Evolutionary conservation across 2,888 invertebrate species (phyloP), one percentile per base, ranked within the genome.

Genomic region (Athetis lepigone): DNA sequence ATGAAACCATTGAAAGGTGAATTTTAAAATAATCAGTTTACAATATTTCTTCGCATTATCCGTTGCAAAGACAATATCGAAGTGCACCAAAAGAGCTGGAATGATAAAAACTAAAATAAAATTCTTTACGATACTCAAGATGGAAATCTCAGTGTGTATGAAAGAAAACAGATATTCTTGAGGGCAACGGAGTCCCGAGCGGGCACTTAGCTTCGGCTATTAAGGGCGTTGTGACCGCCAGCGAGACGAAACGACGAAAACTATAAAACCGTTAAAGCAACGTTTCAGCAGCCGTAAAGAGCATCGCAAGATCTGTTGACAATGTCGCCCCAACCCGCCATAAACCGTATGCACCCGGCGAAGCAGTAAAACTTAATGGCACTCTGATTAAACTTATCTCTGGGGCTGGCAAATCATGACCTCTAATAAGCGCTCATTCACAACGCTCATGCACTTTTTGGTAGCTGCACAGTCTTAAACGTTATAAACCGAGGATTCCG

Each of bases 181-280:
- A 88, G 91, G 91, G 88, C 90, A 86, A 85, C 85, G 84, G 80
- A 85, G 92, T 93, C 94, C 85, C 92, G 91, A 89, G 94, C 93
- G 92, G 90, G 94, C 92, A 94, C 95, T 95, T 93, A 94, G 94
- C 91, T 90, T 75, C 63, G 86, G 90, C 94, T 93, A 94, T 95
- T 95, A 95, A 92, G 93, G 90, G 85, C 87, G 89, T 85, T 86
- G 92, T 90, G 93, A 92, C 94, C 94, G 93, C 90, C 91, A 89
- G 91, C 88, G 91, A 91, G 91, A 90, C 92, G 92, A 86, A 92
- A 92, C 91, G 92, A 90, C 93, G 89, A 92, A 93, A 94, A 94
- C 94, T 94, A 95, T 95, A 95, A 95, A 95, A 95, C 93, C 89
- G 93, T 94, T 94, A 94, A 94, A 94, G 93, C 92, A 94, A 92